Evolutionary conservation across 2,888 invertebrate genomes (phyloP).

Genomic region (Deladenus siricidicola): DNA sequence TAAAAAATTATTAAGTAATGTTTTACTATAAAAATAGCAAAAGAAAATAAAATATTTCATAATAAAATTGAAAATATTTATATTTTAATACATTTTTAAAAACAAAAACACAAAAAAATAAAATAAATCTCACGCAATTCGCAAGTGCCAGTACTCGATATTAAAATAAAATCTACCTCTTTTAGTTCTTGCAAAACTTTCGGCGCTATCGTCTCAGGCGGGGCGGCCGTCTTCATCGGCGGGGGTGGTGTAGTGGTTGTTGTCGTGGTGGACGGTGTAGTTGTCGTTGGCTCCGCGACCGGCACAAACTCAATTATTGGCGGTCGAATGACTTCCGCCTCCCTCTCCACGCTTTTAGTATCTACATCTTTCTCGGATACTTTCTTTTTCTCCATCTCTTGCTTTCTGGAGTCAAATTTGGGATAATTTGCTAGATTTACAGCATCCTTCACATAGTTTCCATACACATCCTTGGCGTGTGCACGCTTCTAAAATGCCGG

Average conservation of each 20-base stretch:
- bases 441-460: neutral
- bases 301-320: neutral
- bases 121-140: too few relatives aligned
- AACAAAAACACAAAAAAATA: neutral
- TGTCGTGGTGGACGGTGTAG: neutral
- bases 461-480: slow-evolving; percentile 4
- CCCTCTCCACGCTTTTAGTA: neutral
- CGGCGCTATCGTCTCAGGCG: neutral
- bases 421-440: neutral
- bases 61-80: slow-evolving; percentile 6
- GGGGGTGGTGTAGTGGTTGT: neutral
- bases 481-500: neutral
- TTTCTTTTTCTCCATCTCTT: neutral
- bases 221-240: neutral
- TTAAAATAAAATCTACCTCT: neutral
- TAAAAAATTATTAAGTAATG: slow-evolving; percentile 9
- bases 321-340: neutral
- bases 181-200: slow-evolving; percentile 6
- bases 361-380: neutral
- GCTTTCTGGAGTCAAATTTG: neutral
- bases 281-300: neutral
- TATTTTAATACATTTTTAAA: neutral
- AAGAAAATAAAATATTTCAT: neutral
- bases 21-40: too few relatives aligned
- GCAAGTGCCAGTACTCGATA: too few relatives aligned